Evolutionary conservation across 2,888 invertebrate species (phyloP).

Genomic region (Drosophila macrospina): DNA sequence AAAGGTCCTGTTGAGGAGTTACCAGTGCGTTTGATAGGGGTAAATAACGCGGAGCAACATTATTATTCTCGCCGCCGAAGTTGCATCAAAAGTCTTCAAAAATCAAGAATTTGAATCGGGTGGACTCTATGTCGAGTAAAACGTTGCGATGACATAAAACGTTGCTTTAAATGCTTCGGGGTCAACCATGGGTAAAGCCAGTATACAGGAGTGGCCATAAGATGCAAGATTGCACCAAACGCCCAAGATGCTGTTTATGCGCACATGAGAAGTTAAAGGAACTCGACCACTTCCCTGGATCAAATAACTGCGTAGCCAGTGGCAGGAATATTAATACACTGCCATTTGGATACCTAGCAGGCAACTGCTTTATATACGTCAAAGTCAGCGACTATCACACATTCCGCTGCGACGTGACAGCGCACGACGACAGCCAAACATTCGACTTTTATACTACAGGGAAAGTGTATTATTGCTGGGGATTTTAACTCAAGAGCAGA

Average conservation of each 20-base stretch:
- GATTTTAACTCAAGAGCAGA: no score
- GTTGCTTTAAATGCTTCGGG: no score
- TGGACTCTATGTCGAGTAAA: no score
- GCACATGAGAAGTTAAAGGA: conserved; percentile 6
- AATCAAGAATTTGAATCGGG: no score
- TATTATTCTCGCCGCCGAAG: no score
- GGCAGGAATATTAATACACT: not conserved
- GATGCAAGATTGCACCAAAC: conserved; percentile 6
- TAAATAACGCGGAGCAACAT: no score
- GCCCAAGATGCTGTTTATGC: conserved; percentile 5
- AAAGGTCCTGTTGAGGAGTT: not conserved
- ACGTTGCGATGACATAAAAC: no score
- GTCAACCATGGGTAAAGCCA: not conserved
- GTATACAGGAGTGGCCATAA: not conserved
- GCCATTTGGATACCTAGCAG: not conserved
- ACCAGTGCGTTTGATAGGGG: not conserved
- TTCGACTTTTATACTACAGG: not conserved
- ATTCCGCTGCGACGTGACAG: not conserved
- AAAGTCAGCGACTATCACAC: no score
- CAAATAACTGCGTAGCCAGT: no score
- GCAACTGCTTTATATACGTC: not conserved
- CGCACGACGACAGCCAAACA: not conserved
- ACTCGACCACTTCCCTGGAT: no score
- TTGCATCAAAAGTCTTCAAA: no score
- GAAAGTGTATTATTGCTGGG: no score